Percentiles rank a stretch among this genome's conserved stretches.
These are phyloP conservation scores for Tenualosa thibaudeaui DNA, from an alignment of 2,797 vertebrate species.

Conservation along the genomic window DNA sequence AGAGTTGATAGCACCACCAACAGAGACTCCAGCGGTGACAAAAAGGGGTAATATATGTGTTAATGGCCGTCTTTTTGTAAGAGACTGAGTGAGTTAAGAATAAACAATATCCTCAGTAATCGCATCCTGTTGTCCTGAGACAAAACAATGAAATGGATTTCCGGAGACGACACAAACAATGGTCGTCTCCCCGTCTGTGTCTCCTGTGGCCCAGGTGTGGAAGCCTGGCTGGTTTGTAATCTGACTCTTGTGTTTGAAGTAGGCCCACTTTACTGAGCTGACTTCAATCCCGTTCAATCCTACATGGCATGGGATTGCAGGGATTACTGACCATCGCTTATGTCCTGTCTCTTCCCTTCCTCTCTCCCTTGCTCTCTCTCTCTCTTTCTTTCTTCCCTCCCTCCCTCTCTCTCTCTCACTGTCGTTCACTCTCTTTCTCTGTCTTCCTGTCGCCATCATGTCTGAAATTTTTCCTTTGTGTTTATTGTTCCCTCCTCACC, in stretches of 20 bases:
- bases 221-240: neutral
- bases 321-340: neutral
- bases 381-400: neutral
- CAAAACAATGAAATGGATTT: neutral
- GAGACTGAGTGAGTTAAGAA: neutral
- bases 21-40: neutral
- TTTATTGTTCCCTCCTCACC: conserved; percentile 14
- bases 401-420: neutral
- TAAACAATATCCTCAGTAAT: neutral
- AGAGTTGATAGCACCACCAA: neutral
- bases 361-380: neutral
- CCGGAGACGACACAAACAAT: neutral
- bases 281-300: neutral
- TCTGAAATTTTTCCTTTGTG: conserved; percentile 18
- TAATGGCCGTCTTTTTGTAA: neutral
- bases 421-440: neutral
- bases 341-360: neutral
- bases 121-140: neutral
- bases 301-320: neutral
- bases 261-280: neutral
- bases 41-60: neutral
- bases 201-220: neutral
- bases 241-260: conserved; percentile 6
- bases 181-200: neutral
- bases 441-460: conserved; percentile 32